phyloP scores from a whole-genome alignment of 2,888 invertebrate species.

The Dicyrtoma fusca region DNA sequence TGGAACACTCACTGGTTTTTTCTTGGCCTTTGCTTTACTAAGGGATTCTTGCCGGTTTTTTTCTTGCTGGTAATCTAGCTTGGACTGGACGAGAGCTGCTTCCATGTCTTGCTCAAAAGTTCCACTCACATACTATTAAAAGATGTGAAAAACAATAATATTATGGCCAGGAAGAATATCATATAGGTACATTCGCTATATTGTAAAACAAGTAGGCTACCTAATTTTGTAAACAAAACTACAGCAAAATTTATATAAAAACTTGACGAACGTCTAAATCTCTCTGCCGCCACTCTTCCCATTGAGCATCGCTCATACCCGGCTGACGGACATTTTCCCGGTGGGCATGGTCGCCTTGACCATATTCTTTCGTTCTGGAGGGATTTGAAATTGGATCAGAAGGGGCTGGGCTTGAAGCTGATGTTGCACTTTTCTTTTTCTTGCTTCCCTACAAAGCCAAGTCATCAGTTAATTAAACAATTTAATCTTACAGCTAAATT shows the following conservation, averaged over 20 bases:
- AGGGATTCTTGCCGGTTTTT: conserved; percentile 51
- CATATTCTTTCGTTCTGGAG: conserved; percentile 4
- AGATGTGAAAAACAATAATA: background rate
- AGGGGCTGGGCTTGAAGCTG: background rate
- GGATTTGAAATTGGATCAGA: background rate
- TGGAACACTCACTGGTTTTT: conserved; percentile 69
- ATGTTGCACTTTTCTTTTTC: conserved; percentile 39
- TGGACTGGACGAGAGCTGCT: conserved; percentile 74
- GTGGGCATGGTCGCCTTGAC: conserved; percentile 9
- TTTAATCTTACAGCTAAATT: too few species aligned
- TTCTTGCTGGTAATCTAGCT: conserved; percentile 71
- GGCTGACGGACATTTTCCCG: conserved; percentile 16
- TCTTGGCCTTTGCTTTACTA: conserved; percentile 67
- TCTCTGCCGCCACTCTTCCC: conserved; percentile 75
- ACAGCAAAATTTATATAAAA: too few species aligned
- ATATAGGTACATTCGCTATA: too few species aligned
- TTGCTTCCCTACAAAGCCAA: background rate
- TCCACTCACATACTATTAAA: conserved; percentile 64
- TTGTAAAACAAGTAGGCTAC: too few species aligned
- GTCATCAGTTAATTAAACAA: too few species aligned
- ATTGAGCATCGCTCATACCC: conserved; percentile 65
- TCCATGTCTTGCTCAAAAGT: conserved; percentile 65
- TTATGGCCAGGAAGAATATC: too few species aligned
- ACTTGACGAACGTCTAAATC: conserved; percentile 72
- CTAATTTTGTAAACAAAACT: conserved; percentile 15